Base-by-base conservation (phyloP, 2,113 vertebrate genomes). In the Leptodactylus fuscus region DNA sequence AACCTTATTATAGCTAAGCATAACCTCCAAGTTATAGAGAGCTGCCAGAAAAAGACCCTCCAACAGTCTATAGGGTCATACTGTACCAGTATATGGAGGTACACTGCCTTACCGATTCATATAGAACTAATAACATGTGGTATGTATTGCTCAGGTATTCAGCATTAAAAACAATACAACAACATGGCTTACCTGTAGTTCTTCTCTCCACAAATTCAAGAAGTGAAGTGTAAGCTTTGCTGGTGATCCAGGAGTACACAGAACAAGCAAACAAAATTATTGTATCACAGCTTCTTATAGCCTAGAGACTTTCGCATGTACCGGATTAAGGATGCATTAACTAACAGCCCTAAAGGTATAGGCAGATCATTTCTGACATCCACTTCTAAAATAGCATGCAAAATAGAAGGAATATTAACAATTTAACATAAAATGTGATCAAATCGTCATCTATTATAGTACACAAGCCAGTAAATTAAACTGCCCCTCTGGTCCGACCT, bases 241-340 rank as follows among this genome's bases (percentile, higher is more conserved):
- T 18, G 29, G 7, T 9, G 16, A 67, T 67, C 15, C 15, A 62
- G n/a, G 24, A 62, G 22, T 10, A n/a, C 22, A 58, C 5, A n/a
- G 24, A 62, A 4, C 24, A 34, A 18, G 27, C 27, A 65, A 15
- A 27, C 3, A 60, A 27, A 27, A 60, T 27, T 27, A 27, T 60
- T 60, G 27, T 11, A 22, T 55, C 18, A 11, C 24, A 60, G 10
- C 24, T 12, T 27, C 60, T 36, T 67, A 29, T 67, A 67, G 13
- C 62, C 62, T 67, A 34, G 15, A 67, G 62, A 18, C 32, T 20
- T 5, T 36, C 29, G 7, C 29, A 67, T 7, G 16, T 67, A 32
- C 62, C 62, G 62, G 62, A 67, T 67, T 67, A 32, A 67, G 62
- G 62, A 67, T 67, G 62, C 16, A 65, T 34, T 34, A 7, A 67